A percentile compares a stretch with the other conserved stretches of the same genome.
Conservation (phyloP, 2,113 vertebrate species). For the Neogobius melanostomus region DNA sequence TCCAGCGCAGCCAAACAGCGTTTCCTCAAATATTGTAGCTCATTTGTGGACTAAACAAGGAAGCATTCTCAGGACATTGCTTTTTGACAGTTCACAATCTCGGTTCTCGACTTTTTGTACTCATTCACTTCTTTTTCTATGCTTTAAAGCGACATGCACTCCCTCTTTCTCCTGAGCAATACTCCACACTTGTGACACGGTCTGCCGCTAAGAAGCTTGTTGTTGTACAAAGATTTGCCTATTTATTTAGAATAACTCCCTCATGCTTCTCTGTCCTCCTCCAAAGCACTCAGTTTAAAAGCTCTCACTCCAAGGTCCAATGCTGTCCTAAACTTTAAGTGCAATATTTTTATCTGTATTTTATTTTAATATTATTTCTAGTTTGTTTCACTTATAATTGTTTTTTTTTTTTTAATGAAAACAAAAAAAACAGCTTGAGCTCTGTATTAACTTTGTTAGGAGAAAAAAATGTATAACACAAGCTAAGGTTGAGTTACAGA, state of each 20-base stretch:
- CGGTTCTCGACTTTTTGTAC: slow-evolving; percentile 53
- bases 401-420: slow-evolving; percentile 53
- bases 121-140: slow-evolving; percentile 42
- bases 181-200: slow-evolving; percentile 45
- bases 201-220: slow-evolving; percentile 46
- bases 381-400: slow-evolving; percentile 65
- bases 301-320: slow-evolving; percentile 69
- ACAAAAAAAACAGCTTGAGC: slow-evolving; percentile 69
- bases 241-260: slow-evolving; percentile 90
- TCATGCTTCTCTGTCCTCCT: slow-evolving; percentile 72
- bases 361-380: slow-evolving; percentile 67
- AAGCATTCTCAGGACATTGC: slow-evolving; percentile 79
- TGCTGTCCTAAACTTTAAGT: slow-evolving; percentile 83
- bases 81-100: slow-evolving; percentile 61
- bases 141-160: slow-evolving; percentile 68
- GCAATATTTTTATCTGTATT: slow-evolving; percentile 84
- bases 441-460: slow-evolving; percentile 77
- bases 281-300: slow-evolving; percentile 76
- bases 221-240: slow-evolving; percentile 76
- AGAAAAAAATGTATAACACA: slow-evolving; percentile 55
- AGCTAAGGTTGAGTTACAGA: slow-evolving; percentile 75
- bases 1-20: slow-evolving; percentile 48
- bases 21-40: slow-evolving; percentile 70
- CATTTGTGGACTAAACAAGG: slow-evolving; percentile 62
- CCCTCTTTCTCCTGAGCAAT: slow-evolving; percentile 59